A percentile compares a stretch with the other conserved stretches of the same genome.
These are phyloP conservation scores for Anser cygnoides DNA, from an alignment of 2,113 vertebrate species.

Conservation along the genomic window DNA sequence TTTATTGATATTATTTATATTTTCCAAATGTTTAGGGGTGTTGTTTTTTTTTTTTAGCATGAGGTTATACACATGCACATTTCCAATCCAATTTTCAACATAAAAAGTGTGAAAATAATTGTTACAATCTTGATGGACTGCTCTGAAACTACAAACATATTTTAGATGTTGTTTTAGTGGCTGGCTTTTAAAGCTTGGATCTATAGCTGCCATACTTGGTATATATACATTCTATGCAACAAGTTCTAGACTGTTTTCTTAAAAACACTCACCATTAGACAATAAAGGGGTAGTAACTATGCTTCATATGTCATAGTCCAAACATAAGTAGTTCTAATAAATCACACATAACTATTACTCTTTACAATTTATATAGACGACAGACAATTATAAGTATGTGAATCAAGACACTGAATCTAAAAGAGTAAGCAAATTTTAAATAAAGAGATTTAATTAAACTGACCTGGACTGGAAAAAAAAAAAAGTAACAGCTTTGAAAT, in stretches of 20 bases:
- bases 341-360: constrained; percentile 4
- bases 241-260: neutral
- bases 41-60: neutral
- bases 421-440: neutral
- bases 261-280: neutral
- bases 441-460: neutral
- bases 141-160: neutral
- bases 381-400: neutral
- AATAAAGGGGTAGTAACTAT: neutral
- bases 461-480: neutral
- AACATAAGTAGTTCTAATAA: neutral
- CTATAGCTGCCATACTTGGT: neutral
- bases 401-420: neutral
- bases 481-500: neutral
- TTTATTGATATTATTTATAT: neutral
- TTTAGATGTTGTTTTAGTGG: neutral
- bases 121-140: neutral
- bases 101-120: neutral
- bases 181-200: neutral
- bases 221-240: neutral
- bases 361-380: neutral
- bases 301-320: neutral
- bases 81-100: neutral
- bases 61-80: neutral
- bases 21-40: neutral